A percentile compares a stretch with the other conserved stretches of the same genome.
These are phyloP conservation scores for Aurelia aurita DNA, from an alignment of 30 jellyfish, hydroid and myxozoan genomes.

Conservation along the genomic window DNA sequence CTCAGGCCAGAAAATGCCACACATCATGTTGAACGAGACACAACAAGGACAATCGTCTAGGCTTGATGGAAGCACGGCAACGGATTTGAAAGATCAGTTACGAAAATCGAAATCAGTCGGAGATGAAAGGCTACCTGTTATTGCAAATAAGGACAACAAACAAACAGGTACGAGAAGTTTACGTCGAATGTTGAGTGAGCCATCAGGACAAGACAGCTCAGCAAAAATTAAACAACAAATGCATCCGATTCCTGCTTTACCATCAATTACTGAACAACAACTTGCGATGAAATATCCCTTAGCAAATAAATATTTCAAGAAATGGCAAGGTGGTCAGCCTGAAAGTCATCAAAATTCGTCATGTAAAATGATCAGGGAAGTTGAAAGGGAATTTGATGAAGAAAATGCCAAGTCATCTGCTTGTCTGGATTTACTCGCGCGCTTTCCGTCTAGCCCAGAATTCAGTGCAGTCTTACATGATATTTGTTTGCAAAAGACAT, in stretches of 20 bases:
- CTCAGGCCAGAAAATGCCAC: background rate
- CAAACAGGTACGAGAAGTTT: background rate
- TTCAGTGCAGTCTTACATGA: conserved; percentile 41
- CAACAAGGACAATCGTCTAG: background rate
- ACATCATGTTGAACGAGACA: conserved; percentile 1
- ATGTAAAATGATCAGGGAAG: no score
- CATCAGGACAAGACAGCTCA: background rate
- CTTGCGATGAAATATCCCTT: conserved; percentile 25
- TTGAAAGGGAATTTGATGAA: background rate
- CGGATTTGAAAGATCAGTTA: background rate
- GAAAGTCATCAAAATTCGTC: no score
- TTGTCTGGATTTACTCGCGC: conserved; percentile 1
- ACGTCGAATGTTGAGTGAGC: background rate
- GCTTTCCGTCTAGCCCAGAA: conserved; percentile 68
- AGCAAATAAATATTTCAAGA: conserved; percentile 43
- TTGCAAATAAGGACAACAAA: background rate
- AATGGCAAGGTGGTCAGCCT: conserved; percentile 15
- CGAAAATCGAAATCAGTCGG: background rate
- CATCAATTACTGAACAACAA: conserved; percentile 15
- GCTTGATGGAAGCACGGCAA: background rate
- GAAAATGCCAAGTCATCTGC: background rate
- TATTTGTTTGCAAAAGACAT: background rate
- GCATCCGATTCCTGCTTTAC: conserved; percentile 29
- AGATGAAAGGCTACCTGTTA: conserved; percentile 11
- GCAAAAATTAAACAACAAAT: conserved; percentile 1